A percentile compares a stretch with the other conserved stretches of the same genome.
Conservation (phyloP, 2,113 vertebrate species). For the Pseudorectes ferrugineus region DNA sequence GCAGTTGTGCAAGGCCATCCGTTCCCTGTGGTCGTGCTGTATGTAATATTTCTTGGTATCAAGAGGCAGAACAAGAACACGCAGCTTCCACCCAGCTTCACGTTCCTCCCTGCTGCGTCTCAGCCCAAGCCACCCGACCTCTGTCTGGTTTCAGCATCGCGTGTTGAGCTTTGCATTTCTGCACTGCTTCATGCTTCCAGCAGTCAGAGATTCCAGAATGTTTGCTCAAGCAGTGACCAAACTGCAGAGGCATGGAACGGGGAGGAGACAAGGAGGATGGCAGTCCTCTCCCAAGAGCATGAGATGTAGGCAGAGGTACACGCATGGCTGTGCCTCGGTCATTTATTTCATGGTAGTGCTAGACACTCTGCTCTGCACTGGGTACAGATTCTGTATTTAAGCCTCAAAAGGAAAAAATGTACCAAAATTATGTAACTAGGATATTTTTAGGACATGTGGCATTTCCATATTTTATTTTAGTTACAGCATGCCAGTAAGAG, state of each 20-base stretch:
- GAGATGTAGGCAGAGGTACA: background rate
- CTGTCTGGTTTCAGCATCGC: accelerated
- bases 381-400: background rate
- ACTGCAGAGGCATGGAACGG: background rate
- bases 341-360: background rate
- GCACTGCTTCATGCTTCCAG: background rate
- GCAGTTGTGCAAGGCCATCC: background rate
- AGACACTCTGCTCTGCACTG: background rate
- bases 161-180: background rate
- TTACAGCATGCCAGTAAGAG: background rate
- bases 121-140: background rate
- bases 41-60: background rate
- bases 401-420: background rate
- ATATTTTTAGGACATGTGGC: background rate
- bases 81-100: accelerated
- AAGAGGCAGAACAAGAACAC: accelerated
- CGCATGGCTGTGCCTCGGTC: accelerated
- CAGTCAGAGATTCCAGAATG: background rate
- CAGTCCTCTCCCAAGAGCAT: accelerated
- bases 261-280: background rate
- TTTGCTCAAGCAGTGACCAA: accelerated
- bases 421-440: background rate
- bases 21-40: background rate
- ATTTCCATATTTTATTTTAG: background rate
- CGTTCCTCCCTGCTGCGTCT: background rate